Conservation (phyloP, 2,797 vertebrate genomes). For the Hydrocynus forskahlii region DNA sequence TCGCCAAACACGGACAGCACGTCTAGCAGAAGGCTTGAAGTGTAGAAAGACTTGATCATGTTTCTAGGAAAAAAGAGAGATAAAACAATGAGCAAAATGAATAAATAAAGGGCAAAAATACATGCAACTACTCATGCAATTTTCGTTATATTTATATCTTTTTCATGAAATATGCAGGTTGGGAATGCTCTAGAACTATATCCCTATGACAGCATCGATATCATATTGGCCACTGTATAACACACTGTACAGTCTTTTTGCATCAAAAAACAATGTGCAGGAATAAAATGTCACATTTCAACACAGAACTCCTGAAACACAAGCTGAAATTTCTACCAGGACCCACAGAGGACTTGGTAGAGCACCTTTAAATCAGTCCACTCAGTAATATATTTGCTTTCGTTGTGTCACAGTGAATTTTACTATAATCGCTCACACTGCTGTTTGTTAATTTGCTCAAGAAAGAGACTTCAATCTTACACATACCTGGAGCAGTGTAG, state of each 20-base stretch:
- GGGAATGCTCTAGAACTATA: no score
- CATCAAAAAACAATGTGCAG: background rate
- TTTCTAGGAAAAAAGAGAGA: conserved; percentile 78
- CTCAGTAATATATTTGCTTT: background rate
- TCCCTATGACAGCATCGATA: no score
- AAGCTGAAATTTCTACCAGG: background rate
- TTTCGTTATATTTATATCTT: no score
- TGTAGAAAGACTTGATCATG: conserved; percentile 99
- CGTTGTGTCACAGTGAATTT: background rate
- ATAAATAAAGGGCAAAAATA: no score
- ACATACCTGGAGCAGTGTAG: background rate
- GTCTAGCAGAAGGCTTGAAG: conserved; percentile 91
- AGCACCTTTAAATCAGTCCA: background rate
- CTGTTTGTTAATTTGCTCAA: background rate
- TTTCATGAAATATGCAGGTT: no score
- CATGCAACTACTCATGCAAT: background rate
- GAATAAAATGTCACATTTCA: no score
- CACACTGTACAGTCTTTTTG: background rate
- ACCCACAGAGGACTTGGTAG: background rate
- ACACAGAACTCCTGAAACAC: background rate
- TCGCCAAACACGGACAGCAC: conserved; percentile 94
- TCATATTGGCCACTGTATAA: no score
- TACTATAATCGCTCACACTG: background rate
- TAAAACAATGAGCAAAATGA: no score
- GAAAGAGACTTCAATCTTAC: background rate